Evolutionary conservation across 2,797 vertebrate genomes (phyloP).

Genomic region (Macroramphosus scolopax): DNA sequence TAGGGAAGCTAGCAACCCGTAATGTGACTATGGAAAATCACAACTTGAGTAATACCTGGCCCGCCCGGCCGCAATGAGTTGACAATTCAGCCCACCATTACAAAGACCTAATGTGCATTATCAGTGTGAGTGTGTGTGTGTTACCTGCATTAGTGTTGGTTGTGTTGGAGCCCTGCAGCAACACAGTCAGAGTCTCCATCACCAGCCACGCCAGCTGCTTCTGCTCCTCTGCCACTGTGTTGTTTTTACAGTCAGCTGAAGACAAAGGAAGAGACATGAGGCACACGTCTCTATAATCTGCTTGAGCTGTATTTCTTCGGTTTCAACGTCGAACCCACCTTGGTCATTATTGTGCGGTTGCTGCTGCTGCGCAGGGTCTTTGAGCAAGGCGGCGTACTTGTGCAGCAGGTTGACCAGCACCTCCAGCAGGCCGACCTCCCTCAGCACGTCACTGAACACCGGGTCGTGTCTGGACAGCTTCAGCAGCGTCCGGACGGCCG

Average conservation of each 20-base stretch:
- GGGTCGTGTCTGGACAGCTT: conserved; percentile 91
- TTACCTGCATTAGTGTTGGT: conserved; percentile 80
- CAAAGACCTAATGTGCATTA: neutral
- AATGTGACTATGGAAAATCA: too few relatives aligned
- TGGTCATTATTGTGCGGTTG: conserved; percentile 84
- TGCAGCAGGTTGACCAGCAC: conserved; percentile 97
- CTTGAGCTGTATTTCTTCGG: too few relatives aligned
- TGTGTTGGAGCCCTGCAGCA: conserved; percentile 95
- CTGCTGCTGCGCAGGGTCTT: conserved; percentile 84
- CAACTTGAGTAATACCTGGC: too few relatives aligned
- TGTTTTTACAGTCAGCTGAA: conserved; percentile 88
- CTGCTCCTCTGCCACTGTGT: conserved; percentile 89
- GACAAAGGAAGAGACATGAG: neutral
- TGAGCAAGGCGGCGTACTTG: conserved; percentile 95
- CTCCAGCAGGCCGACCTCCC: conserved; percentile 96
- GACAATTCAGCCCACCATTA: too few relatives aligned
- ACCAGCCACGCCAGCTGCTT: conserved; percentile 94
- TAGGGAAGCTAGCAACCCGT: too few relatives aligned
- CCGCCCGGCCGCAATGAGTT: too few relatives aligned
- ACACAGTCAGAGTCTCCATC: conserved; percentile 94
- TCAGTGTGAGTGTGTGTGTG: neutral
- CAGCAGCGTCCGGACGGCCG: conserved; percentile 88
- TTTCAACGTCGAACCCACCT: too few relatives aligned
- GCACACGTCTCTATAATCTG: too few relatives aligned
- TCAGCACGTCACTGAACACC: conserved; percentile 96